Conservation (phyloP, 2,888 invertebrate species). For the Dicranocentrus wangi region DNA sequence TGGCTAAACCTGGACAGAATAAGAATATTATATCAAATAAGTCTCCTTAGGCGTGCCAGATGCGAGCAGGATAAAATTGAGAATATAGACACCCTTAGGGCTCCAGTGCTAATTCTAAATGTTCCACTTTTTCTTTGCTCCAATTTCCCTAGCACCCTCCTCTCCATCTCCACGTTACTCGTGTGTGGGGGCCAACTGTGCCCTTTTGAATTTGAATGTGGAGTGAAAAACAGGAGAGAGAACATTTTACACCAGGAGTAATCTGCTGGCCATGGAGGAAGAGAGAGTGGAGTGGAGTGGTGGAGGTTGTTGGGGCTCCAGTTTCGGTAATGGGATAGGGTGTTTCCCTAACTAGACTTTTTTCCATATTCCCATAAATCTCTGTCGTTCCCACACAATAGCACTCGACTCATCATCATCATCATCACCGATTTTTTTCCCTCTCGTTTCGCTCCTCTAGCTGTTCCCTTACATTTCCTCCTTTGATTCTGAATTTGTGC, state of each 20-base stretch:
- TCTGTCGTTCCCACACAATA: slow-evolving; percentile 71
- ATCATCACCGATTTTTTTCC: slow-evolving; percentile 36
- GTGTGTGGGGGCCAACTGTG: too few species aligned
- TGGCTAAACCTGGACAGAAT: too few species aligned
- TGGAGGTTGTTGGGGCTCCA: slow-evolving; percentile 48
- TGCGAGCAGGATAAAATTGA: too few species aligned
- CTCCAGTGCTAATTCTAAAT: too few species aligned
- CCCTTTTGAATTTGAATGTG: slow-evolving; percentile 67
- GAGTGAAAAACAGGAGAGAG: slow-evolving; percentile 67
- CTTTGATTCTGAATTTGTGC: background rate
- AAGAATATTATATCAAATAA: too few species aligned
- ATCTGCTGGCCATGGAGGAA: slow-evolving; percentile 16
- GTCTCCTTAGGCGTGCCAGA: too few species aligned
- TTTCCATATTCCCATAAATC: slow-evolving; percentile 69
- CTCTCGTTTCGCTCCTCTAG: background rate
- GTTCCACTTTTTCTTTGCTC: slow-evolving; percentile 22
- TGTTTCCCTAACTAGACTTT: slow-evolving; percentile 68
- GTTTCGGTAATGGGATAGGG: slow-evolving; percentile 70
- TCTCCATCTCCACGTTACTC: too few species aligned
- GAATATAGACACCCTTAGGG: too few species aligned
- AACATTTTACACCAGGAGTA: slow-evolving; percentile 55
- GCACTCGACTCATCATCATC: slow-evolving; percentile 58
- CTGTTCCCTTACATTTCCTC: background rate
- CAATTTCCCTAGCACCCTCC: too few species aligned
- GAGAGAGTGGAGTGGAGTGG: slow-evolving; percentile 38